phyloP scores from a whole-genome alignment of 1,140 invertebrate genomes.

The Cotesia typhae region DNA sequence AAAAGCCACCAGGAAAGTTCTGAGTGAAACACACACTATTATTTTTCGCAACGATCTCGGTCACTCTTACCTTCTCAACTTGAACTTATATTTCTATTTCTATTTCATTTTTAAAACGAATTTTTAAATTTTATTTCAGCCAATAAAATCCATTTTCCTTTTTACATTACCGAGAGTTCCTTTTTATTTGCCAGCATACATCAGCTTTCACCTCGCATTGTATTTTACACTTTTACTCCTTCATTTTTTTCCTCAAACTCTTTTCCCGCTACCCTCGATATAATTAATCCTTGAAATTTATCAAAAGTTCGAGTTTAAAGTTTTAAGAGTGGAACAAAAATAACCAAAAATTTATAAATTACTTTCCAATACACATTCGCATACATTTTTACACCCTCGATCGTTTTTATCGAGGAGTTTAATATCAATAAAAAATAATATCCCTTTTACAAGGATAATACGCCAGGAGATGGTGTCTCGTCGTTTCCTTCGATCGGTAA shows the following conservation, averaged over 20 bases:
- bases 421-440: constrained; percentile 9
- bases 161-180: background rate
- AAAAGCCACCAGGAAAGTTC: constrained; percentile 29
- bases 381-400: too few species aligned
- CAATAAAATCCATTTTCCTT: constrained; percentile 11
- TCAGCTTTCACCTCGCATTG: too few species aligned
- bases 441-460: constrained; percentile 9
- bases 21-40: constrained; percentile 24
- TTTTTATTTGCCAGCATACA: too few species aligned
- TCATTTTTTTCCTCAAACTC: too few species aligned
- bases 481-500: constrained; percentile 9
- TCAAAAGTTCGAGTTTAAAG: too few species aligned
- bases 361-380: too few species aligned
- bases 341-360: too few species aligned
- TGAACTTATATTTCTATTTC: background rate
- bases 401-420: too few species aligned
- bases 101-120: background rate
- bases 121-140: background rate
- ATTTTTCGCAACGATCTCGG: background rate
- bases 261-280: too few species aligned
- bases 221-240: too few species aligned
- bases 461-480: background rate
- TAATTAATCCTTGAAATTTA: too few species aligned
- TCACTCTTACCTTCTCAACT: constrained; percentile 1
- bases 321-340: too few species aligned